Evolutionary conservation across 30 jellyfish, hydroid and myxozoan genomes (phyloP).

Genomic region (Turritopsis dohrnii): DNA sequence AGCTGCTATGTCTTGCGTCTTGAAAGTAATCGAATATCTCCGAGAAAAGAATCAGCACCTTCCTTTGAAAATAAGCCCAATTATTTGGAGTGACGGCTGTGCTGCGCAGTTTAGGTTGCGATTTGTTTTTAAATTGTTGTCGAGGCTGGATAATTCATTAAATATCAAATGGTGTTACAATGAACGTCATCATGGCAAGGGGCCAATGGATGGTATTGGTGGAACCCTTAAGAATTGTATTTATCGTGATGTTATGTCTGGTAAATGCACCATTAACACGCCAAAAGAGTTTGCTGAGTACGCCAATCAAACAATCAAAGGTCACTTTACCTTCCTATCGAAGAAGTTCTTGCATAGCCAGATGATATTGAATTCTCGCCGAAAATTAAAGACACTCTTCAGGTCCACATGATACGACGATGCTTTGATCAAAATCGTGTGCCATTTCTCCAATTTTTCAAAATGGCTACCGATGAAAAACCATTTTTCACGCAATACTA

Average conservation of each 20-base stretch:
- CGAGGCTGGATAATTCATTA: background rate
- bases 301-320: slow-evolving; percentile 26
- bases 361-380: background rate
- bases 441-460: background rate
- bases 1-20: too few relatives aligned
- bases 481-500: slow-evolving; percentile 5
- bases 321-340: slow-evolving; percentile 25
- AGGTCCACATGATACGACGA: background rate
- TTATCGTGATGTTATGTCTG: slow-evolving; percentile 35
- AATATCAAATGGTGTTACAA: background rate
- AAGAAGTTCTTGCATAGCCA: slow-evolving; percentile 2
- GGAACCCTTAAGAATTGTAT: slow-evolving; percentile 19
- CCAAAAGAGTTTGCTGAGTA: slow-evolving; percentile 38
- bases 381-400: background rate
- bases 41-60: too few relatives aligned
- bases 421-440: background rate
- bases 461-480: background rate
- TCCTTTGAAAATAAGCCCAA: too few relatives aligned
- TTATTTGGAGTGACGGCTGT: slow-evolving; percentile 11
- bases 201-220: too few relatives aligned
- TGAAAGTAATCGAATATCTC: too few relatives aligned
- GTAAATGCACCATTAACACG: slow-evolving; percentile 13
- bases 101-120: background rate
- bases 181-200: slow-evolving; percentile 3
- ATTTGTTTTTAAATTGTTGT: background rate